Percentiles rank a stretch among this genome's conserved stretches.
Conservation (phyloP, 1,140 invertebrate genomes). For the Pseudomyrmex sp. region DNA sequence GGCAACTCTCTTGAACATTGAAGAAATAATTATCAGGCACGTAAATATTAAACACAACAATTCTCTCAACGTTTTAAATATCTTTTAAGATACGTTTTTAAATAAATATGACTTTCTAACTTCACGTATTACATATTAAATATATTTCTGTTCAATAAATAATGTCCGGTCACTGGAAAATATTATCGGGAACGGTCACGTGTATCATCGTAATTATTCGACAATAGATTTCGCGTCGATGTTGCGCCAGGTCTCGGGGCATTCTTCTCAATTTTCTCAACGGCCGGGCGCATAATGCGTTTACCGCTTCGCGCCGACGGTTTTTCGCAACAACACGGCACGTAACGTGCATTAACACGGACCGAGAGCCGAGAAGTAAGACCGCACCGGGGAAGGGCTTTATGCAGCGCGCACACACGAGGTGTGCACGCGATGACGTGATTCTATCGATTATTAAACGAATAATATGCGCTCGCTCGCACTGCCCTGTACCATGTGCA, state of each 20-base stretch:
- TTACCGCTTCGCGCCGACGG: conserved; percentile 43
- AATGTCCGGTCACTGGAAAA: background rate
- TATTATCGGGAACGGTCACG: background rate
- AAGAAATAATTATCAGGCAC: too few relatives aligned
- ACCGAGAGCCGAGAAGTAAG: conserved; percentile 66
- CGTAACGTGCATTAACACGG: conserved; percentile 69
- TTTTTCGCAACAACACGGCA: conserved; percentile 62
- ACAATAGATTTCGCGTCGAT: conserved; percentile 24
- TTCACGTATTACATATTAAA: too few relatives aligned
- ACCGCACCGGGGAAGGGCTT: conserved; percentile 59
- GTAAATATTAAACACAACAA: too few relatives aligned
- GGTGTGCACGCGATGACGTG: conserved; percentile 79
- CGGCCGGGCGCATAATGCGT: conserved; percentile 44
- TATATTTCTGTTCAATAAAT: background rate
- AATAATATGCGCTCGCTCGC: conserved; percentile 79
- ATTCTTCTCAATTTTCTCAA: conserved; percentile 26
- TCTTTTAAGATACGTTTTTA: too few relatives aligned
- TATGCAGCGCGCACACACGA: conserved; percentile 62
- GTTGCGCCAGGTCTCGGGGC: background rate
- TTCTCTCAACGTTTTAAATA: too few relatives aligned
- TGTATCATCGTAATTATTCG: background rate
- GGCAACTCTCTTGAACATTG: too few relatives aligned
- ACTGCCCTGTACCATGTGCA: conserved; percentile 75
- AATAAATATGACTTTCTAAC: too few relatives aligned
- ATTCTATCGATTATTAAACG: conserved; percentile 82